phyloP scores from a whole-genome alignment of 2,888 invertebrate genomes.

The Escarpia spicata region DNA sequence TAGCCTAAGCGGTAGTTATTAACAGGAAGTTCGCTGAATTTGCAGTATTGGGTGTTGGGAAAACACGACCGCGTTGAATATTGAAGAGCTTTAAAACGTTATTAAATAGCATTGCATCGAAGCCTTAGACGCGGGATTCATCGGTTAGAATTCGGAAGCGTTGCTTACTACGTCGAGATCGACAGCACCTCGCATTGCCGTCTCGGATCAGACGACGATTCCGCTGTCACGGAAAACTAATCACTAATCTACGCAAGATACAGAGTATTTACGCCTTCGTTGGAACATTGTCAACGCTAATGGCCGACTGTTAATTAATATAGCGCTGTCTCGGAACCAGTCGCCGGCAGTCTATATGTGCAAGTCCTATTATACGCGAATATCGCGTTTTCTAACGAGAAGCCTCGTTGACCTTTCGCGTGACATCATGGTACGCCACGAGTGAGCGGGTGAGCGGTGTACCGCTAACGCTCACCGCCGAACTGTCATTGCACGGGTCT shows the following conservation, averaged over 20 bases:
- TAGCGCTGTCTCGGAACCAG: not conserved
- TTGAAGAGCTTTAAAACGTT: no score
- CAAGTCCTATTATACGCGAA: not conserved
- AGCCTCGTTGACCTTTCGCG: not conserved
- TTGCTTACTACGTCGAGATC: not conserved
- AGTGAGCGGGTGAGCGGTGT: not conserved
- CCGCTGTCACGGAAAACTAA: not conserved
- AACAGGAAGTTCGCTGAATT: no score
- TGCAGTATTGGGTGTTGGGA: no score
- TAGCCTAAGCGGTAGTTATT: no score
- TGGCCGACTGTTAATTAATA: not conserved
- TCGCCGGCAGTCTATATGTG: not conserved
- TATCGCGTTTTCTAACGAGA: not conserved
- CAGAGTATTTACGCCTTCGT: not conserved
- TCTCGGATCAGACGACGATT: not conserved
- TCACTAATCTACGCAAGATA: not conserved
- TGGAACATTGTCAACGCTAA: not conserved
- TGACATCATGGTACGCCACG: not conserved
- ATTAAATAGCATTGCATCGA: no score
- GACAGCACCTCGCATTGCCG: not conserved
- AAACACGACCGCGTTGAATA: no score
- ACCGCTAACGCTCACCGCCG: no score
- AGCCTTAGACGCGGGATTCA: not conserved
- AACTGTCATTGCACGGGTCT: no score
- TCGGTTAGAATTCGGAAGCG: not conserved